Evolutionary conservation across 2,797 vertebrate genomes (phyloP), one percentile per base, ranked within the genome.

Genomic region (Melanotaenia maccullochi): DNA sequence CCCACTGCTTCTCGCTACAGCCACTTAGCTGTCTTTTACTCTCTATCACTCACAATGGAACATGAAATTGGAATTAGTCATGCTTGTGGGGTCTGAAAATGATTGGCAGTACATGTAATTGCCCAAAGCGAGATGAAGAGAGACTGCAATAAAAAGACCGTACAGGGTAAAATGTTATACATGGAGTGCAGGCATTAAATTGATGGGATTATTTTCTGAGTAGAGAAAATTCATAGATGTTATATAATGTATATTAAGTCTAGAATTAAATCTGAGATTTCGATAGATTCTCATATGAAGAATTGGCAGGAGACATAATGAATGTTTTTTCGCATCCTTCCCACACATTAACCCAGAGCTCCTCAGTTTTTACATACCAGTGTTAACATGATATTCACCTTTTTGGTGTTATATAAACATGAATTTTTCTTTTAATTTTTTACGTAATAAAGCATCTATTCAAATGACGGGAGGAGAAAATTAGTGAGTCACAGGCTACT

Each of bases 11-110:
- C 59, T 66, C 56, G 47, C 47, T 49, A 61, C 56, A 65, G 69
- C 59, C 68, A 76, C 84, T 83, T 76, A 76, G 42, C 65, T 1
- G 32, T 67, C 66, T 7, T 60, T 82, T 69, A 70, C 67, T 36
- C 56, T 30, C 22, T 1, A 36, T 68, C 63, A 72, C 73, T 81
- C 68, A 86, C 68, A 84, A 80, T 68, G 60, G 61, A 69, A 73
- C 65, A 64, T 83, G 71, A 84, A 78, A 89, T 86, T 71, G 44
- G 65, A 88, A 90, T 89, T 66, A 78, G 83, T 81, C 76, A 84
- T 28, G 62, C 79, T 32, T 60, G 78, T 65, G 70, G 79, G 60
- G 63, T 58, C 35, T 57, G 60, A 57, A 38, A 74, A 68, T 65
- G 82, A 84, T 76, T 68, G 80, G 71, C 78, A 80, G 25, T 3